Evolutionary conservation across 2,888 invertebrate genomes (phyloP), one percentile per base, ranked within the genome.

Genomic region (Hypolimnas misippus): DNA sequence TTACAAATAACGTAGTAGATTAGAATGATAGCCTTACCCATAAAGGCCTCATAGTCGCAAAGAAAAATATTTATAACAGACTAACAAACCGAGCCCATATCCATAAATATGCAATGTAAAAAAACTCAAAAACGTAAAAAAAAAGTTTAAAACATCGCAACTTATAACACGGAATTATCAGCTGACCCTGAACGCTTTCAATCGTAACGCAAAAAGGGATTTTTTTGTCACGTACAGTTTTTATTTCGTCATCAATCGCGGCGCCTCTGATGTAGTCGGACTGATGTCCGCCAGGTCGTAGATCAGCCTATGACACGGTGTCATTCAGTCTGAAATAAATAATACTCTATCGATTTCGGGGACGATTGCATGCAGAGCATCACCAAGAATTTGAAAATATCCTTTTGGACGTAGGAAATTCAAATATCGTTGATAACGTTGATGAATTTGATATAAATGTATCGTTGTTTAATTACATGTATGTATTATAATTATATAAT

Each of bases 321-420:
- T 80, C 78, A 76, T 67, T 77, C 74, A 71, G 74, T 66, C 68
- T 70, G 73, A 77, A 75, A 83, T 84, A 84, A 86, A 84, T 83
- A 85, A 84, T 83, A 75, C 73, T 63, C 69, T 77, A 77, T 81
- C 82, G 79, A 83, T 83, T 76, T 73, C 61, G 53, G 59, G 68
- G 66, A 58, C 44, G 57, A 33, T n/a, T 14, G 49, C 44, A 58
- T 65, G 58, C 62, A 21, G n/a, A 10, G 21, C 5, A 46, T 6
- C n/a, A 25, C 6, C 5, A 14, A 1, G 12, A 21, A 21, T 46
- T 21, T 6, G 2, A 17, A 17, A n/a, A n/a, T n/a, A n/a, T n/a
- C n/a, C n/a, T n/a, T n/a, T n/a, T n/a, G n/a, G n/a, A n/a, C n/a
- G n/a, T n/a, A n/a, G n/a, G n/a, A n/a, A n/a, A n/a, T n/a, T n/a